Conservation (phyloP, 1,140 invertebrate species). For the Pissodes strobi region DNA sequence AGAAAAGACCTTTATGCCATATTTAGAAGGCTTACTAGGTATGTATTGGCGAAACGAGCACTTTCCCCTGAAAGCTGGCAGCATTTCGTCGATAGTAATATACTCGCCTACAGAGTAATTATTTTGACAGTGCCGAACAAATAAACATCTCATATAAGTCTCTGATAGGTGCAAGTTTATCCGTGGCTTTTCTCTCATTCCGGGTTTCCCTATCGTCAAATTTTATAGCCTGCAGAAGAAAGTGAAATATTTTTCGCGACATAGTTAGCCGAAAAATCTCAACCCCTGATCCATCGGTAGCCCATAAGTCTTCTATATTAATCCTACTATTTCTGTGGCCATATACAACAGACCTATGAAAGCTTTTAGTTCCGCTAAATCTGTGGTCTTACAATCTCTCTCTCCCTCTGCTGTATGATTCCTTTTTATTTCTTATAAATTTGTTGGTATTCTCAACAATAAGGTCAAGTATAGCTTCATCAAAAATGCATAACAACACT, state of each 20-base stretch:
- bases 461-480: neutral
- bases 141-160: neutral
- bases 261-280: neutral
- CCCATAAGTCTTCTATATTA: neutral
- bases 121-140: too few relatives aligned
- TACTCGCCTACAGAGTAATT: too few relatives aligned
- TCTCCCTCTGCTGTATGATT: too few relatives aligned
- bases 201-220: too few relatives aligned
- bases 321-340: neutral
- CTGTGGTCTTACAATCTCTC: too few relatives aligned
- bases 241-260: constrained; percentile 9
- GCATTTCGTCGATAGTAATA: too few relatives aligned
- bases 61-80: too few relatives aligned
- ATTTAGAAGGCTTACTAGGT: constrained; percentile 52
- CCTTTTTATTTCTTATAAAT: too few relatives aligned
- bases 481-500: neutral
- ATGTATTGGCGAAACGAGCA: too few relatives aligned
- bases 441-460: too few relatives aligned
- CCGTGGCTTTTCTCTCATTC: constrained; percentile 1
- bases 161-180: too few relatives aligned
- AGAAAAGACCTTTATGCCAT: constrained; percentile 53
- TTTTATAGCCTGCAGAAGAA: constrained; percentile 27
- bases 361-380: too few relatives aligned
- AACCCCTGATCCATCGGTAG: neutral
- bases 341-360: constrained; percentile 3